Base-by-base conservation (phyloP, 2,797 vertebrate genomes). In the Acrossocheilus wenchowensis region DNA sequence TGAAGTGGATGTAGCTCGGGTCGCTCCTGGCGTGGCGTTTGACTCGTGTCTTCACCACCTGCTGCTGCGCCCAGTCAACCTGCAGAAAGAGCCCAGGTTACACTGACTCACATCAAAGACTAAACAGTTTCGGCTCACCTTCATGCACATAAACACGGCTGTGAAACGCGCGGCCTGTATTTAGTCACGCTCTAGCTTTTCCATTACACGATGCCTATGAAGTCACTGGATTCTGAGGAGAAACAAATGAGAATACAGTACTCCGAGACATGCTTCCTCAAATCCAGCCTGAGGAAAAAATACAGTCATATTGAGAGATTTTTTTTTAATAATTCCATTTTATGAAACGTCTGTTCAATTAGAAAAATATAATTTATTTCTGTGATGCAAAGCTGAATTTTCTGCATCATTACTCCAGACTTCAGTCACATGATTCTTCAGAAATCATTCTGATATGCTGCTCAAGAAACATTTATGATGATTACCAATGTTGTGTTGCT, bases 31-130 rank as follows among this genome's bases (percentile, higher is more conserved):
- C 81, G 5, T 93, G 93, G 39, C 97, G 96, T 93, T 98, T 98
- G 80, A 97, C 96, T 90, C 97, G 92, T 19, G 91, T 92, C 90
- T 97, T 98, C 34, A 97, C 95, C 88, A 96, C 93, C 90, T 98
- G 97, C 89, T 98, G 97, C 81, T 98, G 94, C 30, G 95, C 92
- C 97, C 97, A 98, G 45, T 94, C 93, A 84, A 98, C 97, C 97
- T 98, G 87, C 26, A 43, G 84, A 82, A 84, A 86, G 11, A 87
- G 68, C 11, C n/a, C 2, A 8, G 41, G 34, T 60, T 50, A 73
- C 66, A 64, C 36, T 19, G 34, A 62, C 39, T 43, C 60, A 23
- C 81, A 57, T 50, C 57, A 71, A 57, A 81, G 43, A 74, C 81
- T 75, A 83, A 87, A 88, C 54, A 48, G n/a, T 80, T 87, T 45